Base-by-base conservation (phyloP, 2,888 invertebrate genomes). In the Drosophila affinis region DNA sequence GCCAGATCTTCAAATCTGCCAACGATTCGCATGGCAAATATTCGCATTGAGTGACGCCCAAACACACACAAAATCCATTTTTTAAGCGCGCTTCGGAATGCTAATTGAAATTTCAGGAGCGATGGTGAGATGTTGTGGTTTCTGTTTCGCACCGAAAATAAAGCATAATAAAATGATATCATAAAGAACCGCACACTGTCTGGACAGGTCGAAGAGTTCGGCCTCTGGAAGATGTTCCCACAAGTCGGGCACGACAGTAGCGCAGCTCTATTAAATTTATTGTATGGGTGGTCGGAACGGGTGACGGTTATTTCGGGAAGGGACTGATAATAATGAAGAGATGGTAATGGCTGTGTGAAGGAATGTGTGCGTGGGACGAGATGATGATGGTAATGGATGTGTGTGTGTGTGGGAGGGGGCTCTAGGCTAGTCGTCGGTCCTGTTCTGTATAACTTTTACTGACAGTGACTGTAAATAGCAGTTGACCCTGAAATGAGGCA, bases 401-500 rank as follows among this genome's bases (percentile, higher is more conserved):
- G 64, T 70, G 21, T 21, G 18, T 21, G 61, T 34, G 24, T 24
- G 24, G 24, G 71, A 52, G 57, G 39, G n/a, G 39, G 14, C 14
- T n/a, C 3, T 39, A 3, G n/a, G 7, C 39, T 39, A 14, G 39
- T 39, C 39, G 39, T 39, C 39, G 39, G 39, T 14, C 39, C 39
- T 39, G 39, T 32, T 39, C 53, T 51, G 58, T 68, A 58, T 45
- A 32, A 44, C 27, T 54, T 29, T 9, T 34, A 18, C 77, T 53
- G 67, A 62, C 67, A 61, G 62, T 65, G 72, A 48, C 85, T 69
- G 77, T 69, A 72, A 74, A 76, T 75, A 75, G 70, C 69, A 57
- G 70, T 79, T 79, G 76, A 85, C 87, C 79, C 72, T 84, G 85
- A 81, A 76, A 70, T 63, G 67, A 59, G 74, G 75, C 72, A 76